Base-by-base conservation (phyloP, 2,797 vertebrate genomes). In the Fistularia commersonii region DNA sequence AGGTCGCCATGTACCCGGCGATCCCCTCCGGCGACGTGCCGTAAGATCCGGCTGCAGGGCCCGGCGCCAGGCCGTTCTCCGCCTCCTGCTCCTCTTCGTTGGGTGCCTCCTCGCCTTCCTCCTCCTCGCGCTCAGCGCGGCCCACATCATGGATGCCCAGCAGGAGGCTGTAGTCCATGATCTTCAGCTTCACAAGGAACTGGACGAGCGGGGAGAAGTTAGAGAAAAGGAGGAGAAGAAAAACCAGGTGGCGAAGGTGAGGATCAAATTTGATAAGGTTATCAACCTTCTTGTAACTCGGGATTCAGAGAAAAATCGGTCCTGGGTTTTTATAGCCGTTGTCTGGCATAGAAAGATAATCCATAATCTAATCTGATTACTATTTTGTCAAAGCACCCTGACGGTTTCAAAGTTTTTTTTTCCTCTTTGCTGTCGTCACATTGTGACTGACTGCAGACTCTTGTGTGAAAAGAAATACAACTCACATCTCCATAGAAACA, bases 161-260 rank as follows among this genome's bases (percentile, higher is more conserved):
- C 42, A 97, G 86, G 33, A 97, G 87, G 76, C 95, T 97, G 88
- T 97, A 98, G 84, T 94, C 95, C 94, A 97, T 96, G 78, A 97
- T 95, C 90, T 95, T 98, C 81, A 96, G 85, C 75, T 91, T 92
- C 57, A 93, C 93, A 64, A 97, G 83, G 60, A 96, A 97, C 94
- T 97, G 54, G 11, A 8, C 8, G 34, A 2, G 3, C 11, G 3
- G 39, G 3, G 1, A 41, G 42, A 48, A 3, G 37, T 38, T 38
- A 2, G 37, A 11, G 37, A 23, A 23, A 4, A 23, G 23, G 23
- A 23, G 23, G 23, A 23, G 23, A 4, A 23, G 23, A 23, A 23
- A 23, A 2, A 23, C 2, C 23, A 23, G 4, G 4, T 41, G 40
- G 40, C 14, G 14, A 47, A 41, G 3, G 32, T n/a, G 32, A 45